Conservation (phyloP, 2,797 vertebrate species). For the Argyrosomus regius region DNA sequence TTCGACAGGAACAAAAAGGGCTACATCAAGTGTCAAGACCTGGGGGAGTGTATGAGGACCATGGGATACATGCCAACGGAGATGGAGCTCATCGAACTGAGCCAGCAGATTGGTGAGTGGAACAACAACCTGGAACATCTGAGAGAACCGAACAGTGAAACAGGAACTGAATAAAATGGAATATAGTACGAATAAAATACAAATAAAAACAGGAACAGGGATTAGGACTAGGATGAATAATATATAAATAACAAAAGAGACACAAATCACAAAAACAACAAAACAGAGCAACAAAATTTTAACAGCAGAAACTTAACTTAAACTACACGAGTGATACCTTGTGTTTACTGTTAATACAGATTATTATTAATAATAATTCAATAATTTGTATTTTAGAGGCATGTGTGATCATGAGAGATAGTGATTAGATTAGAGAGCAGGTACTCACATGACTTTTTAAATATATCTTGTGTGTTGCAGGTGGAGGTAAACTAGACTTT, state of each 20-base stretch:
- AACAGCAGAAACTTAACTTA: no score
- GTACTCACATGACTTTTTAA: no score
- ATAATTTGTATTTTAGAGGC: not conserved
- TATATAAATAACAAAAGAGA: not conserved
- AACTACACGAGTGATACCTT: not conserved
- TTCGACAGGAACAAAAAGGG: conserved; percentile 93
- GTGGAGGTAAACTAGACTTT: conserved; percentile 94
- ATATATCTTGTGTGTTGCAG: conserved; percentile 48
- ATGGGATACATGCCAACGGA: conserved; percentile 99
- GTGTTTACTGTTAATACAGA: not conserved
- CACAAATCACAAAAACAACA: not conserved
- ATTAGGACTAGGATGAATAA: no score
- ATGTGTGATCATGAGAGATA: not conserved
- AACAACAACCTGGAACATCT: not conserved
- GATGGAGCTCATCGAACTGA: conserved; percentile 98
- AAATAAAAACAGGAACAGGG: not conserved
- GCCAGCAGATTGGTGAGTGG: conserved; percentile 93
- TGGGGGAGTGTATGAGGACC: conserved; percentile 97
- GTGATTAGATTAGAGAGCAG: not conserved
- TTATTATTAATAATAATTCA: not conserved
- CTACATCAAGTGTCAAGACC: conserved; percentile 92
- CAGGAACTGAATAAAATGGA: no score
- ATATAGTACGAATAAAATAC: no score
- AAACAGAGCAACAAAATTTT: no score
- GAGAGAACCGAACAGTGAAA: not conserved